Conservation (phyloP, 2,888 invertebrate species). For the Sylvicola cinctus region DNA sequence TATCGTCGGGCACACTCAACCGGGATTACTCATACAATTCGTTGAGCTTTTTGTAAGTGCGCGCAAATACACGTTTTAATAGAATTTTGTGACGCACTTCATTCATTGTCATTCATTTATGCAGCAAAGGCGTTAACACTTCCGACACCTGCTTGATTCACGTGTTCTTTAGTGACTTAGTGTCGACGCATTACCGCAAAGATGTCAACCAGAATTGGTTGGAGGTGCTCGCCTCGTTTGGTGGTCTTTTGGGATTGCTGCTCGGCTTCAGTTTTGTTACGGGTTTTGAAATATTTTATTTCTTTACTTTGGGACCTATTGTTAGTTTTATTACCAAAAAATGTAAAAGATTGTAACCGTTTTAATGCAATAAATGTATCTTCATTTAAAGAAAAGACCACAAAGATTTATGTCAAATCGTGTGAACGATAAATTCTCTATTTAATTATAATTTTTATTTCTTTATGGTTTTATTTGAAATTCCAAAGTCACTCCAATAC, state of each 20-base stretch:
- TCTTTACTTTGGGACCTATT: constrained; percentile 32
- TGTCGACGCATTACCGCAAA: constrained; percentile 41
- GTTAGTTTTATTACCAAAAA: constrained; percentile 22
- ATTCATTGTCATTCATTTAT: constrained; percentile 12
- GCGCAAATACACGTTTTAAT: not conserved
- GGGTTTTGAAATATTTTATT: constrained; percentile 41
- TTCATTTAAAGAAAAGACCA: no score
- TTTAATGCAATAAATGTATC: no score
- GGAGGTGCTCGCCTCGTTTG: constrained; percentile 45
- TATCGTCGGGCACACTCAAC: constrained; percentile 35
- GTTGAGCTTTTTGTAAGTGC: constrained; percentile 28
- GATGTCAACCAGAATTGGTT: constrained; percentile 50
- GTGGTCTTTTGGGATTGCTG: constrained; percentile 45
- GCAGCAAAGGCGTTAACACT: constrained; percentile 26
- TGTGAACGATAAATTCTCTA: no score
- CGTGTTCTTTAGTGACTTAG: constrained; percentile 43
- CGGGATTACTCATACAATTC: constrained; percentile 24
- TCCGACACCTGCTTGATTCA: constrained; percentile 16
- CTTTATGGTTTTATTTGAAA: no score
- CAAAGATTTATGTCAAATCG: no score
- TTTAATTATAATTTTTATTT: no score
- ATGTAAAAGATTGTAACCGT: no score
- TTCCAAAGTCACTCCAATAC: no score
- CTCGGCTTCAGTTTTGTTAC: constrained; percentile 50
- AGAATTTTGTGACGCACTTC: not conserved